phyloP scores from a whole-genome alignment of 2,888 invertebrate genomes.

The Torymus aiolomorphi region DNA sequence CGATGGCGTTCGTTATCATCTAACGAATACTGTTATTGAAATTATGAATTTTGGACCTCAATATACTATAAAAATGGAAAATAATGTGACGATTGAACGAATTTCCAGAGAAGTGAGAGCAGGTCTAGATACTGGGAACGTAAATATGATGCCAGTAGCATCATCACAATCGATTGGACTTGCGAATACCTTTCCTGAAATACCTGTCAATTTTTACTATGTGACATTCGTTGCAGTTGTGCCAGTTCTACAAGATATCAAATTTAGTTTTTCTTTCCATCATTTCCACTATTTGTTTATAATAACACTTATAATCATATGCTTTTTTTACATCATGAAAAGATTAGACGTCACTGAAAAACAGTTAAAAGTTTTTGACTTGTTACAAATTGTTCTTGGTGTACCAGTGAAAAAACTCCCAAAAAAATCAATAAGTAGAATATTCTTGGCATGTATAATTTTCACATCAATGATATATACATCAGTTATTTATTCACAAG shows the following conservation, averaged over 20 bases:
- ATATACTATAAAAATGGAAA: too few species aligned
- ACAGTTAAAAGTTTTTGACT: background rate
- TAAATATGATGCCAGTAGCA: background rate
- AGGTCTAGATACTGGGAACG: background rate
- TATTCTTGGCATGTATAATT: background rate
- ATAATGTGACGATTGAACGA: too few species aligned
- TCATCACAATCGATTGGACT: background rate
- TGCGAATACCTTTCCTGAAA: background rate
- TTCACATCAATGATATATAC: background rate
- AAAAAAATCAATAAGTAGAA: background rate
- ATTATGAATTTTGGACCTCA: too few species aligned
- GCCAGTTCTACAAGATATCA: background rate
- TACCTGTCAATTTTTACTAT: background rate
- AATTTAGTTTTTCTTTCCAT: background rate
- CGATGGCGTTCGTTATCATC: background rate
- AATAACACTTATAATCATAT: background rate
- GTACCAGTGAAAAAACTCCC: background rate
- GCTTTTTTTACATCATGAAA: background rate
- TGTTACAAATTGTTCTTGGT: background rate
- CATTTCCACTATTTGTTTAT: background rate
- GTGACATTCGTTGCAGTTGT: background rate
- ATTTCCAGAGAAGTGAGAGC: too few species aligned
- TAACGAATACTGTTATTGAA: too few species aligned
- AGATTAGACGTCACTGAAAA: background rate
- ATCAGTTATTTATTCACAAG: background rate